A percentile compares a stretch with the other conserved stretches of the same genome.
phyloP scores from a whole-genome alignment of 2,888 invertebrate species.

The Xanthorhoe spadicearia region DNA sequence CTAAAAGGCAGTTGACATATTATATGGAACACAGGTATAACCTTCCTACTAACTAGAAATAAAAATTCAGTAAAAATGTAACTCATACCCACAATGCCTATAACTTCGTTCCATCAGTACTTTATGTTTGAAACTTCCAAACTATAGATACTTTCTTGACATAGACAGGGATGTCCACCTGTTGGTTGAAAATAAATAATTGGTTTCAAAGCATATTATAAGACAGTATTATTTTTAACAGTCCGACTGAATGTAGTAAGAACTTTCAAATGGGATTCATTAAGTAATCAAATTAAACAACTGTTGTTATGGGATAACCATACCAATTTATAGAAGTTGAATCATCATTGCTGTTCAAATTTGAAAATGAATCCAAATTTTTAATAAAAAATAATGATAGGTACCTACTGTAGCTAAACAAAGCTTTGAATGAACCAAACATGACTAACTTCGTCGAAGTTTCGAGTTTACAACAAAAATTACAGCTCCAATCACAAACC shows the following conservation, averaged over 20 bases:
- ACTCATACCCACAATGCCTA: slow-evolving; percentile 36
- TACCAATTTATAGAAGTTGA: background rate
- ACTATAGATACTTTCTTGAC: slow-evolving; percentile 31
- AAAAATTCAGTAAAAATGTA: slow-evolving; percentile 19
- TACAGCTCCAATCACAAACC: slow-evolving; percentile 25
- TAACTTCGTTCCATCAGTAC: slow-evolving; percentile 33
- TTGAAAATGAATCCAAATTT: background rate
- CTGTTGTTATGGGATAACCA: background rate
- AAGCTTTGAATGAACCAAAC: background rate
- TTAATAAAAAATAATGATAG: background rate
- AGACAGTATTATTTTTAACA: background rate
- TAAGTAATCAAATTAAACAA: slow-evolving; percentile 4
- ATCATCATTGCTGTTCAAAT: background rate
- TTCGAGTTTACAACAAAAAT: slow-evolving; percentile 4
- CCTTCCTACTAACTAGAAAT: slow-evolving; percentile 21
- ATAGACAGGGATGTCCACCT: slow-evolving; percentile 35
- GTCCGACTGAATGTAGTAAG: background rate
- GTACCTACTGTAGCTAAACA: background rate
- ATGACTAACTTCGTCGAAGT: slow-evolving; percentile 4
- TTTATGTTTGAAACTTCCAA: slow-evolving; percentile 29
- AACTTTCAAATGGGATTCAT: slow-evolving; percentile 3
- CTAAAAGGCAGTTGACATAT: background rate
- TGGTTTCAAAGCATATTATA: slow-evolving; percentile 2
- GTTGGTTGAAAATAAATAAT: slow-evolving; percentile 33
- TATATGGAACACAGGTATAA: background rate